Evolutionary conservation across 2,113 vertebrate genomes (phyloP).

Genomic region (Pontoporia blainvillei): DNA sequence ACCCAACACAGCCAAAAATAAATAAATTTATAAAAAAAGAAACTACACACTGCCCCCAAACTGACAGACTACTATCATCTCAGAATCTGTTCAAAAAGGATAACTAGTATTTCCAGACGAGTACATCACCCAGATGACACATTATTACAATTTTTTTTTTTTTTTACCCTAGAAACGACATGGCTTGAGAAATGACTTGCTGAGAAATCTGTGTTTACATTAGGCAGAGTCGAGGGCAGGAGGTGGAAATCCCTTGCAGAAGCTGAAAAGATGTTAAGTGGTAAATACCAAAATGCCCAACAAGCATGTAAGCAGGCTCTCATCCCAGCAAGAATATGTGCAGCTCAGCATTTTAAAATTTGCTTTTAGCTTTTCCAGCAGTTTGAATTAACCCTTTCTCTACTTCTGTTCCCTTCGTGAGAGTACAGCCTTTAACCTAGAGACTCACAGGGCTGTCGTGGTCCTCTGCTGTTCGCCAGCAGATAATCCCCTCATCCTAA

Average conservation of each 20-base stretch:
- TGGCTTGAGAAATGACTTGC: conserved; percentile 38
- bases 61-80: background rate
- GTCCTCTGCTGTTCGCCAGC: background rate
- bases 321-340: conserved; percentile 9
- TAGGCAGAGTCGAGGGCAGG: background rate
- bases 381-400: conserved; percentile 33
- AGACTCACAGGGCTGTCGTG: background rate
- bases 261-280: conserved; percentile 46
- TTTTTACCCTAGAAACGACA: background rate
- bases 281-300: conserved; percentile 54
- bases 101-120: background rate
- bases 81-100: background rate
- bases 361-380: conserved; percentile 49
- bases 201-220: conserved; percentile 37
- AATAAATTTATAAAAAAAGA: background rate
- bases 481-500: background rate
- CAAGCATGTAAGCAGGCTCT: conserved; percentile 26
- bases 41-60: background rate
- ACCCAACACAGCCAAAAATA: no score
- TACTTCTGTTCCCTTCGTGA: background rate
- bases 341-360: conserved; percentile 56
- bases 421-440: background rate
- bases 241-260: background rate
- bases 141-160: background rate
- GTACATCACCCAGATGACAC: background rate